These are phyloP conservation scores for Gymnoscopelus braueri DNA, from an alignment of 2,797 vertebrate genomes.

Conservation along the genomic window DNA sequence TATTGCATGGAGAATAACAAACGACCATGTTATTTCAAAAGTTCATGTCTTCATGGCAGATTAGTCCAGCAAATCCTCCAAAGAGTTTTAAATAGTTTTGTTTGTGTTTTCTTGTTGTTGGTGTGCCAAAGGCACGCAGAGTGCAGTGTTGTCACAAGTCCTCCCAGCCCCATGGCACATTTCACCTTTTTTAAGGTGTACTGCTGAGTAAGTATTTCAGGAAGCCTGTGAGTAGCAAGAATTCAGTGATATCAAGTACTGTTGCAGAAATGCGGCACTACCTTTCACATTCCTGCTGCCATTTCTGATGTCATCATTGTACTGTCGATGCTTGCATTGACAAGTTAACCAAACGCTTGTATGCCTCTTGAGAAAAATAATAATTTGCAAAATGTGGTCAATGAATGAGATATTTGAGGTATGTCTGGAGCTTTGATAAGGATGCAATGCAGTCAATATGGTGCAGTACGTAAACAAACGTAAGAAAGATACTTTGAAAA, in stretches of 20 bases:
- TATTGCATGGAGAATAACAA: constrained; percentile 36
- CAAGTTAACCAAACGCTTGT: constrained; percentile 18
- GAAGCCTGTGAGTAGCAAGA: constrained; percentile 37
- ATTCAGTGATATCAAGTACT: constrained; percentile 29
- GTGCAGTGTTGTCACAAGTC: constrained; percentile 28
- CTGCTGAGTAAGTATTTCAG: constrained; percentile 25
- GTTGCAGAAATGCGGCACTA: constrained; percentile 26
- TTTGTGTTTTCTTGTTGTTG: constrained; percentile 4
- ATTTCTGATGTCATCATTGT: constrained; percentile 31
- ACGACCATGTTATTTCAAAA: constrained; percentile 37
- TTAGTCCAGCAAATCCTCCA: constrained; percentile 13
- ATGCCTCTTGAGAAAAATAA: constrained; percentile 15
- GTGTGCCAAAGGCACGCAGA: constrained; percentile 14
- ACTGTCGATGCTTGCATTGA: constrained; percentile 24
- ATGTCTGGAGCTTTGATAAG: constrained; percentile 19
- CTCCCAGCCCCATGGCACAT: constrained; percentile 45
- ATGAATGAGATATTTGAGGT: constrained; percentile 34
- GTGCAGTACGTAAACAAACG: constrained; percentile 55
- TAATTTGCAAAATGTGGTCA: constrained; percentile 24
- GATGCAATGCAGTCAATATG: constrained; percentile 31
- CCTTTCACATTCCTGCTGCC: constrained; percentile 19
- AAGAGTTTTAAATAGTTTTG: not conserved
- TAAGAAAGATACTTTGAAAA: constrained; percentile 37
- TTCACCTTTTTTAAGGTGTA: constrained; percentile 53
- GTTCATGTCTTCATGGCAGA: constrained; percentile 9